A percentile compares a stretch with the other conserved stretches of the same genome.
Evolutionary conservation across 1,140 invertebrate genomes (phyloP).

Genomic region (Euschistus heros): DNA sequence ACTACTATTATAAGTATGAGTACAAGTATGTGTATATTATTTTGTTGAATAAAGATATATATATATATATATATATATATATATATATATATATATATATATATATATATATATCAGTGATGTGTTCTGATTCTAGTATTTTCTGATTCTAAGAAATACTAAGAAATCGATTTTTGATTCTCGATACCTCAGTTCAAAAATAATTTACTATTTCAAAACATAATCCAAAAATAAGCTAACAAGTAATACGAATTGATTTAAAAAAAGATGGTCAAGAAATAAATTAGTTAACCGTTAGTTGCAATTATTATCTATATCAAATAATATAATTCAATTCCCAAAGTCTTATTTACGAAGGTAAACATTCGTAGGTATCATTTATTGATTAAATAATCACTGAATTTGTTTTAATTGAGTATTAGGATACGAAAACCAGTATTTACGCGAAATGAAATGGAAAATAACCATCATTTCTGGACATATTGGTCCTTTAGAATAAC

Average conservation of each 20-base stretch:
- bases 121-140: constrained; percentile 1
- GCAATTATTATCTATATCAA: too few species aligned
- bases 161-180: not conserved
- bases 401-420: too few species aligned
- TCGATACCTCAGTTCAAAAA: not conserved
- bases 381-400: too few species aligned
- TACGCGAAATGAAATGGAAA: too few species aligned
- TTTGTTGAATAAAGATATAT: not conserved
- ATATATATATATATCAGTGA: too few species aligned
- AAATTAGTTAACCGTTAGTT: not conserved
- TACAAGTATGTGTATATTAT: not conserved
- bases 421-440: too few species aligned
- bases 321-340: too few species aligned
- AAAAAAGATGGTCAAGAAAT: not conserved
- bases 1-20: not conserved
- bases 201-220: not conserved
- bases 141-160: not conserved
- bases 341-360: too few species aligned
- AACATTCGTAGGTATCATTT: too few species aligned
- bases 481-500: too few species aligned
- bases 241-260: not conserved
- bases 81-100: constrained; percentile 12
- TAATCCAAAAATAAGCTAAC: too few species aligned
- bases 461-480: too few species aligned
- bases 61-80: constrained; percentile 8